Base-by-base conservation (phyloP, 2,797 vertebrate genomes). In the Thaleichthys pacificus region DNA sequence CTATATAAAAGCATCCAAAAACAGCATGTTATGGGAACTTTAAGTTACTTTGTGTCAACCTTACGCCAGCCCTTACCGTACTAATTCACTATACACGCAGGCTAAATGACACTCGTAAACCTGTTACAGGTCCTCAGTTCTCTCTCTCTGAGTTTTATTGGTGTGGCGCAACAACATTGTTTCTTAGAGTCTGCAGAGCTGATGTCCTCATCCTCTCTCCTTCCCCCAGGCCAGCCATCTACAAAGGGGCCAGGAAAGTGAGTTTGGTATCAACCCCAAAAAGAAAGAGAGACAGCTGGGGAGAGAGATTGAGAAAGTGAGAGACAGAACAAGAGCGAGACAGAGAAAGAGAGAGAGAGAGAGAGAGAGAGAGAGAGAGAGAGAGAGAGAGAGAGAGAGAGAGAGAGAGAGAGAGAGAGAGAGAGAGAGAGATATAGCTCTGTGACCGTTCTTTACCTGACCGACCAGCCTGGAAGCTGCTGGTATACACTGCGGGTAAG, bases 201-300 rank as follows among this genome's bases (percentile, higher is more conserved):
- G 68, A 77, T 62, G 71, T 65, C 68, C 58, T 76, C 58, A 47
- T 78, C 69, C 72, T 32, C 77, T 79, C 17, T 42, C 38, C 38
- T 42, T 42, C 38, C 38, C 38, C 38, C 38, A 42, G 38, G 38
- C 38, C 60, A 35, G 51, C 74, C 19, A 1, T 60, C 14, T n/a
- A 15, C 19, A n/a, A 54, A 54, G 49, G 60, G 3, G 17, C 21
- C 61, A 67, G 38, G 69, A 68, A 58, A 73, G 14, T 1, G 19
- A 73, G 72, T 82, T 82, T 67, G 2, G 82, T 73, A 74, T 87
- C 38, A 73, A 84, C 83, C 73, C 80, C 73, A 66, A 73, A 35
- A 68, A 84, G 22, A 78, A 66, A 38, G 66, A 9, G 66, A 69
- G 60, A 71, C 64, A 60, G 47, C 68, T 64, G 21, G 67, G 73